Conservation (phyloP, 2,888 invertebrate species). For the Strigamia maritima region DNA sequence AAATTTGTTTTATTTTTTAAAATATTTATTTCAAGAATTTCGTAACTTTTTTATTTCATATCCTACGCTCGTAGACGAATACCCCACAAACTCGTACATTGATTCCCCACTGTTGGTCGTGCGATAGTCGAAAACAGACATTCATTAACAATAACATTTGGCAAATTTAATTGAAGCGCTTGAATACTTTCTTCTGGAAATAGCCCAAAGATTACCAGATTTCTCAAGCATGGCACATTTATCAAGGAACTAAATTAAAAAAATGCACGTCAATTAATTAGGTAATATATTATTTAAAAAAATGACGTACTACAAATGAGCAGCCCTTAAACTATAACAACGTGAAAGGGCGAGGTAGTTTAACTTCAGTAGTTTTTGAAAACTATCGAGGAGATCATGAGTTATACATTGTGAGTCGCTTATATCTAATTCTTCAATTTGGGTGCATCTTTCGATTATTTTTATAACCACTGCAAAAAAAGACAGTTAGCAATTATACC, state of each 20-base stretch:
- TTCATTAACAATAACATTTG: conserved; percentile 66
- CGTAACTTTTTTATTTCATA: neutral
- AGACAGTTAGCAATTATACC: conserved; percentile 27
- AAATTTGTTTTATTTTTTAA: neutral
- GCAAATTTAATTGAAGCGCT: conserved; percentile 59
- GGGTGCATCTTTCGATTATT: conserved; percentile 65
- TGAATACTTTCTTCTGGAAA: conserved; percentile 61
- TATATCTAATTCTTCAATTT: conserved; percentile 77
- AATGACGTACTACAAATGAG: neutral
- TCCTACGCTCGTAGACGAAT: conserved; percentile 71
- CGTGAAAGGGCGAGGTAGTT: conserved; percentile 55
- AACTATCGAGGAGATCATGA: conserved; percentile 60
- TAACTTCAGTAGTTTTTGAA: conserved; percentile 55
- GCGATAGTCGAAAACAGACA: conserved; percentile 53
- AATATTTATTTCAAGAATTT: neutral
- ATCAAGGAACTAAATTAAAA: neutral
- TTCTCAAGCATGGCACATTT: conserved; percentile 62
- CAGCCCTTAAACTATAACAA: conserved; percentile 69
- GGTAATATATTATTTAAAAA: neutral
- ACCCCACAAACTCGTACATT: conserved; percentile 87
- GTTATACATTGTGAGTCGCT: conserved; percentile 79
- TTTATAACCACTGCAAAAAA: conserved; percentile 63
- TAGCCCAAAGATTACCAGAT: conserved; percentile 78
- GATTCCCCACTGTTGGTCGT: conserved; percentile 76
- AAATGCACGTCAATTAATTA: neutral